phyloP scores from a whole-genome alignment of 2,797 vertebrate genomes.

The Sebastiscus tertius region DNA sequence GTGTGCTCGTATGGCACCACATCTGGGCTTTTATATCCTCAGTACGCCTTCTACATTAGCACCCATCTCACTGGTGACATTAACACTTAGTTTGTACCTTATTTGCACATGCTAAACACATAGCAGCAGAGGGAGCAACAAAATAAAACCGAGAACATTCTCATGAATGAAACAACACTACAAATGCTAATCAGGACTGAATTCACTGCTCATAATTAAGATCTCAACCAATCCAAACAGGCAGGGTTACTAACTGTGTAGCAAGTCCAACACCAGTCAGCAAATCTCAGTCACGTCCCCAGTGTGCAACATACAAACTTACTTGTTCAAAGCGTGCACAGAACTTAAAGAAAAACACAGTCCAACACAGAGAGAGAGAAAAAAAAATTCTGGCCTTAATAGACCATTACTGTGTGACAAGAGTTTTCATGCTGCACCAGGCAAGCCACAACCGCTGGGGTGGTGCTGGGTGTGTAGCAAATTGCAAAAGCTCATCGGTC shows the following conservation, averaged over 20 bases:
- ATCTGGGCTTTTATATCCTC: not conserved
- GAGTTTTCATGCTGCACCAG: slow-evolving; percentile 20
- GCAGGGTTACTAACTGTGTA: not conserved
- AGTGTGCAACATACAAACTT: not conserved
- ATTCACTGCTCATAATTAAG: slow-evolving; percentile 1
- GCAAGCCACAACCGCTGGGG: not conserved
- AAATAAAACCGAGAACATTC: not conserved
- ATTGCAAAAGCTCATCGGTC: slow-evolving; percentile 31
- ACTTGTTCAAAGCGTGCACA: not conserved
- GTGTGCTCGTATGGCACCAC: not conserved
- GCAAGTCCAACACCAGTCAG: not conserved
- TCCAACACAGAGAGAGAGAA: not conserved
- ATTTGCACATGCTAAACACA: slow-evolving; percentile 8
- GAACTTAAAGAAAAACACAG: slow-evolving; percentile 4
- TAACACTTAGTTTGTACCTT: not conserved
- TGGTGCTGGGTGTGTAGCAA: not conserved
- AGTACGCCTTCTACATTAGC: not conserved
- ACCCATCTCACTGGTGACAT: not conserved
- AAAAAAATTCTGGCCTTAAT: not conserved
- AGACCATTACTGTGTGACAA: slow-evolving; percentile 30
- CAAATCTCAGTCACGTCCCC: not conserved
- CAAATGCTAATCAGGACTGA: not conserved
- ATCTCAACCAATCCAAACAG: not conserved
- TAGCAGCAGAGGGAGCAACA: not conserved
- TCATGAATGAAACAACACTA: slow-evolving; percentile 17